These are phyloP conservation scores for Axea sp. DNA, from an alignment of 2,888 invertebrate genomes.

Conservation along the genomic window DNA sequence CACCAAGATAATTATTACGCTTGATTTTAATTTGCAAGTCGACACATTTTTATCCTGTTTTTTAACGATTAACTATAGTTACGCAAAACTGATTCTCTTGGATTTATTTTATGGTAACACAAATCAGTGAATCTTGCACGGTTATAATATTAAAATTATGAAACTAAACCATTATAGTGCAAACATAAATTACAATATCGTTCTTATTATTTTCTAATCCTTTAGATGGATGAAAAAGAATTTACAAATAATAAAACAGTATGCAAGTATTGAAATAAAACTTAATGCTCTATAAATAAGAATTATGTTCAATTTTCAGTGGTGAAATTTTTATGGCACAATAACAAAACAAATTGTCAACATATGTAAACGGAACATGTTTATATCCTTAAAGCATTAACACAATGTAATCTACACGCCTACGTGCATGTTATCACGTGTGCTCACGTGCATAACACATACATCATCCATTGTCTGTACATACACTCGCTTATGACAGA, in stretches of 20 bases:
- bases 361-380: constrained; percentile 14
- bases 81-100: too few species aligned
- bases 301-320: constrained; percentile 18
- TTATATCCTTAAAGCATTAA: constrained; percentile 23
- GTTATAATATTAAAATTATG: too few species aligned
- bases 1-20: too few species aligned
- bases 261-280: too few species aligned
- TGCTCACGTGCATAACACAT: constrained; percentile 51
- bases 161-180: too few species aligned
- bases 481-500: constrained; percentile 42
- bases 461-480: constrained; percentile 52
- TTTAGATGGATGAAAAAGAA: neutral
- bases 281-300: constrained; percentile 9
- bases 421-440: constrained; percentile 35
- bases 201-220: too few species aligned
- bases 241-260: constrained; percentile 3
- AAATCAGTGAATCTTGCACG: too few species aligned
- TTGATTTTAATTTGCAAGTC: too few species aligned
- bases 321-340: constrained; percentile 19
- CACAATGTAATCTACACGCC: constrained; percentile 30
- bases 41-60: too few species aligned
- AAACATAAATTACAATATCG: too few species aligned
- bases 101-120: too few species aligned
- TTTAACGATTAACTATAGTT: too few species aligned
- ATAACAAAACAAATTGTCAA: constrained; percentile 24